Evolutionary conservation across 2,888 invertebrate species (phyloP).

Genomic region (Melanargia galathea): DNA sequence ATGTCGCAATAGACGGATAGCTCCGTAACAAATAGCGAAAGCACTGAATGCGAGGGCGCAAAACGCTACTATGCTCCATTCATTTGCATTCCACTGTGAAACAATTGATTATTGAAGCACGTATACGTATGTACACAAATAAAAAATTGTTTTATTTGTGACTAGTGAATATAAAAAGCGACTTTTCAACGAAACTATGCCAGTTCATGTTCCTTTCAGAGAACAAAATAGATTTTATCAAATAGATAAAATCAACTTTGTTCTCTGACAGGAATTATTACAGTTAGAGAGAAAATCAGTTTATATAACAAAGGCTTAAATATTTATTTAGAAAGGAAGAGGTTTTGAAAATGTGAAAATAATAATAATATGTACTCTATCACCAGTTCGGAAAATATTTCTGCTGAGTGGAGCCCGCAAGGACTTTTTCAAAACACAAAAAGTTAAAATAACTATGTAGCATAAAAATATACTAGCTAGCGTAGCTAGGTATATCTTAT

Average conservation of each 20-base stretch:
- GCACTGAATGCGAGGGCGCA: conserved; percentile 36
- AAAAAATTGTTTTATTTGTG: conserved; percentile 16
- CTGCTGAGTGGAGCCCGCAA: too few relatives aligned
- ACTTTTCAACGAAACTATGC: conserved; percentile 2
- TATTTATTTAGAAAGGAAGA: too few relatives aligned
- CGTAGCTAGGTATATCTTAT: too few relatives aligned
- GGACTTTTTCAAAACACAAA: too few relatives aligned
- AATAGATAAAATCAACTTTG: neutral
- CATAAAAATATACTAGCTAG: too few relatives aligned
- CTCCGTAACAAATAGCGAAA: conserved; percentile 35
- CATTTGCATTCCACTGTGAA: conserved; percentile 34
- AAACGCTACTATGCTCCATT: conserved; percentile 31
- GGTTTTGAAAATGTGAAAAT: too few relatives aligned
- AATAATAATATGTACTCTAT: too few relatives aligned
- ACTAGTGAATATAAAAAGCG: conserved; percentile 7
- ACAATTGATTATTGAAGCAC: conserved; percentile 39
- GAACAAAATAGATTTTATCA: too few relatives aligned
- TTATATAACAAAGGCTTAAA: neutral
- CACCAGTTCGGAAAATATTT: too few relatives aligned
- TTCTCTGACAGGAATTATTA: neutral
- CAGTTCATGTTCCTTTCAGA: neutral
- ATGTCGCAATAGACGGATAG: conserved; percentile 30
- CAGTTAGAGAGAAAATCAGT: neutral
- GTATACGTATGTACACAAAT: conserved; percentile 8
- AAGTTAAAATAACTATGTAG: too few relatives aligned